These are phyloP conservation scores for Leucozona laternaria DNA, from an alignment of 2,888 invertebrate genomes.

Conservation along the genomic window DNA sequence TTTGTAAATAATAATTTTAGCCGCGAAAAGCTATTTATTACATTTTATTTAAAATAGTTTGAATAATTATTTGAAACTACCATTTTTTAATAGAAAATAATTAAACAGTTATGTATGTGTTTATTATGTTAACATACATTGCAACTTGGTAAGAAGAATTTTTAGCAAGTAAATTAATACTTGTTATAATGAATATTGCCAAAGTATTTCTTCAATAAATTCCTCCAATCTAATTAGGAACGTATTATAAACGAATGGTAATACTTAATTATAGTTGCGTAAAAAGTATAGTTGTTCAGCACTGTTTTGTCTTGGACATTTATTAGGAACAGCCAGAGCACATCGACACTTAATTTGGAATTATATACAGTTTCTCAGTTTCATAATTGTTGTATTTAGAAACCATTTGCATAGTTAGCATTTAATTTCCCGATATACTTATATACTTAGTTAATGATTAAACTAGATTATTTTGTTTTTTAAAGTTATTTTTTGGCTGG, in stretches of 20 bases:
- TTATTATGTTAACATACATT: not conserved
- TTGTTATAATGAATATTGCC: not conserved
- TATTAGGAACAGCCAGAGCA: not conserved
- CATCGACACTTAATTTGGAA: not conserved
- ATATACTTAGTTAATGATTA: no score
- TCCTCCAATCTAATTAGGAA: not conserved
- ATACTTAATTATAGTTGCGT: not conserved
- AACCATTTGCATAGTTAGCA: slow-evolving; percentile 6
- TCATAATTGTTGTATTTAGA: not conserved
- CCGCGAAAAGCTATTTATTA: no score
- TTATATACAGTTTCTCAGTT: not conserved
- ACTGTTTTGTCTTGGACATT: not conserved
- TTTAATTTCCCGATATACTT: no score
- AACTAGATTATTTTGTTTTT: no score
- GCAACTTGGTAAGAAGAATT: not conserved
- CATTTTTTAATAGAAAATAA: not conserved
- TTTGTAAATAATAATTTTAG: no score
- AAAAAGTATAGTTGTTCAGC: not conserved
- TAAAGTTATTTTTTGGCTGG: no score
- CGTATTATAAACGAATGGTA: not conserved
- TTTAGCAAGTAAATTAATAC: not conserved
- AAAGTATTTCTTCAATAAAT: not conserved
- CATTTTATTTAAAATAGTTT: not conserved
- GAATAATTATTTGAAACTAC: not conserved
- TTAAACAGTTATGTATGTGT: not conserved